These are phyloP conservation scores for Trissolcus brochymenae DNA, from an alignment of 2,888 invertebrate genomes.

Conservation along the genomic window DNA sequence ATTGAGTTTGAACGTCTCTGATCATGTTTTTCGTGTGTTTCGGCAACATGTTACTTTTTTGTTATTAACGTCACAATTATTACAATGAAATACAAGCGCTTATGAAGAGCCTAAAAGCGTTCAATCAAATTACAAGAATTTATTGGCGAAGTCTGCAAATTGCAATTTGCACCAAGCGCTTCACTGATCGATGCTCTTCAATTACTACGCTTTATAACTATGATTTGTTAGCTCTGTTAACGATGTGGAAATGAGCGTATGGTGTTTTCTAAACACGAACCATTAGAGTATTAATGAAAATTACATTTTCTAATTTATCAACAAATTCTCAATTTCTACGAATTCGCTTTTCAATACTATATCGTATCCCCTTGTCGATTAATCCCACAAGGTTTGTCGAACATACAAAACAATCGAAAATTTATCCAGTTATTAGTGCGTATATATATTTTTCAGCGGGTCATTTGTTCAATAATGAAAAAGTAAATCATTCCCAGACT, in stretches of 20 bases:
- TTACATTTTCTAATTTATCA: slow-evolving; percentile 15
- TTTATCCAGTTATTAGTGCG: no score
- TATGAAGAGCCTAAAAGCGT: slow-evolving; percentile 38
- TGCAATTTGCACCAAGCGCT: slow-evolving; percentile 49
- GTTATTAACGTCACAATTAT: slow-evolving; percentile 17
- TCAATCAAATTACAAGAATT: slow-evolving; percentile 54
- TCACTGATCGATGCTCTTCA: slow-evolving; percentile 57
- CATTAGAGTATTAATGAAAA: slow-evolving; percentile 49
- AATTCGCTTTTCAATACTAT: no score
- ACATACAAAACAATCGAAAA: no score
- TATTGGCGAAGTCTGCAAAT: slow-evolving; percentile 56
- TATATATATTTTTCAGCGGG: no score
- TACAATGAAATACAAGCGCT: slow-evolving; percentile 17
- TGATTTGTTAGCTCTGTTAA: slow-evolving; percentile 57
- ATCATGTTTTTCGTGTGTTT: not conserved
- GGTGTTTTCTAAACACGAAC: slow-evolving; percentile 43
- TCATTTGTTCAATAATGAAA: no score
- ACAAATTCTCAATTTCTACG: no score
- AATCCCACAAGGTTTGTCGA: no score
- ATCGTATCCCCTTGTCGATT: no score
- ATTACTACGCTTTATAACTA: slow-evolving; percentile 56
- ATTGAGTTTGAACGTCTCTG: no score
- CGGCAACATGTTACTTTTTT: not conserved
- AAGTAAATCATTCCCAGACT: no score
- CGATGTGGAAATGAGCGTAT: slow-evolving; percentile 56